Conservation (phyloP, 2,797 vertebrate genomes). For the Phataginus tetradactyla region DNA sequence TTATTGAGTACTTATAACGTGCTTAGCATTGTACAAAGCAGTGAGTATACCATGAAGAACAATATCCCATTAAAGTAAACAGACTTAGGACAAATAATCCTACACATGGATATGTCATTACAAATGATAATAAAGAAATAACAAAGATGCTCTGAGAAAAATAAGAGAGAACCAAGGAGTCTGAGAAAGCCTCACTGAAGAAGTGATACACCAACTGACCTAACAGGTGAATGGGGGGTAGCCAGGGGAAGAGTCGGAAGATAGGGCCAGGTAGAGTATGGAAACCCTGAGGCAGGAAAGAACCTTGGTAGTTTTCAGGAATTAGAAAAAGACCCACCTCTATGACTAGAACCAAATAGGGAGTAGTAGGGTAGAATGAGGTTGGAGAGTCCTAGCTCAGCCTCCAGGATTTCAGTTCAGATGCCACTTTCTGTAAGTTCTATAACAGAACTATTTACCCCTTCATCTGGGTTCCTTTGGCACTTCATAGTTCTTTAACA, state of each 20-base stretch:
- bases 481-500: not conserved
- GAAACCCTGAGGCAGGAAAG: constrained; percentile 12
- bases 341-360: constrained; percentile 23
- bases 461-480: not conserved
- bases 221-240: not conserved
- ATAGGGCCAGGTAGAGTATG: not conserved
- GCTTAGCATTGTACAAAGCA: not conserved
- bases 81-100: constrained; percentile 23
- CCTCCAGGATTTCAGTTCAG: constrained; percentile 35
- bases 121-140: constrained; percentile 52
- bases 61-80: not conserved
- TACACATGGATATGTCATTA: not conserved
- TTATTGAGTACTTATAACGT: not conserved
- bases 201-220: not conserved
- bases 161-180: not conserved
- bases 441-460: constrained; percentile 1
- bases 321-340: constrained; percentile 1
- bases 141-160: constrained; percentile 38
- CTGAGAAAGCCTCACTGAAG: not conserved
- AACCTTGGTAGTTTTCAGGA: constrained; percentile 18
- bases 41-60: not conserved
- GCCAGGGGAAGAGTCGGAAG: not conserved
- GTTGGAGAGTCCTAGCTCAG: not conserved
- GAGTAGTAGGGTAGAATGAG: not conserved
- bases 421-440: constrained; percentile 28